A percentile compares a stretch with the other conserved stretches of the same genome.
phyloP scores from a whole-genome alignment of 2,888 invertebrate species.

The Anthrax anthrax region DNA sequence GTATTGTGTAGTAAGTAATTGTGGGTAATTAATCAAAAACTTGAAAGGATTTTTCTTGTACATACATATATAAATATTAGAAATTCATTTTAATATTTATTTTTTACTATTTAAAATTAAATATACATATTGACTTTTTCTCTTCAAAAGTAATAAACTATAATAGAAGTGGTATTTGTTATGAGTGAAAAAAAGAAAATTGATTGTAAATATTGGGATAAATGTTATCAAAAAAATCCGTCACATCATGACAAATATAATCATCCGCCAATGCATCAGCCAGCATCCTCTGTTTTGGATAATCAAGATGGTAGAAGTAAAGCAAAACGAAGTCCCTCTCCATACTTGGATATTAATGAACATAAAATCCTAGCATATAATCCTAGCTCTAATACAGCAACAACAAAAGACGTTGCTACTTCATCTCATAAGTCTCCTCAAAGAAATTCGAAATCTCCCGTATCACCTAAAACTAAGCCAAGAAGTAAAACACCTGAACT shows the following conservation, averaged over 20 bases:
- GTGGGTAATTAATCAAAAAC: no score
- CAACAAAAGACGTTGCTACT: no score
- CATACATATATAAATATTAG: no score
- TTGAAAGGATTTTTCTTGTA: no score
- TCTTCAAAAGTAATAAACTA: no score
- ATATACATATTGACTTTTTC: no score
- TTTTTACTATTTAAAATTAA: no score
- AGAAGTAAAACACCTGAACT: neutral
- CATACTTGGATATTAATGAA: neutral
- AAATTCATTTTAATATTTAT: no score
- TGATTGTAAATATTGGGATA: constrained; percentile 60
- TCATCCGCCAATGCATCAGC: constrained; percentile 40
- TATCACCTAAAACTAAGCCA: neutral
- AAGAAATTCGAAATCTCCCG: neutral
- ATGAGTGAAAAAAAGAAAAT: constrained; percentile 33
- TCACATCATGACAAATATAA: constrained; percentile 58
- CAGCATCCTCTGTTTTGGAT: neutral
- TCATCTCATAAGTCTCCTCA: neutral
- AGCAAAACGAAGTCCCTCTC: neutral
- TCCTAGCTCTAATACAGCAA: constrained; percentile 1
- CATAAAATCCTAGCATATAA: neutral
- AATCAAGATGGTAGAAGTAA: neutral
- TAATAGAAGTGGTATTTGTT: no score
- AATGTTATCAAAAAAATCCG: constrained; percentile 72
- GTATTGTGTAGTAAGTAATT: no score